A percentile compares a stretch with the other conserved stretches of the same genome.
Evolutionary conservation across 2,888 invertebrate species (phyloP).

Genomic region (Drosophila neoperkinsi): DNA sequence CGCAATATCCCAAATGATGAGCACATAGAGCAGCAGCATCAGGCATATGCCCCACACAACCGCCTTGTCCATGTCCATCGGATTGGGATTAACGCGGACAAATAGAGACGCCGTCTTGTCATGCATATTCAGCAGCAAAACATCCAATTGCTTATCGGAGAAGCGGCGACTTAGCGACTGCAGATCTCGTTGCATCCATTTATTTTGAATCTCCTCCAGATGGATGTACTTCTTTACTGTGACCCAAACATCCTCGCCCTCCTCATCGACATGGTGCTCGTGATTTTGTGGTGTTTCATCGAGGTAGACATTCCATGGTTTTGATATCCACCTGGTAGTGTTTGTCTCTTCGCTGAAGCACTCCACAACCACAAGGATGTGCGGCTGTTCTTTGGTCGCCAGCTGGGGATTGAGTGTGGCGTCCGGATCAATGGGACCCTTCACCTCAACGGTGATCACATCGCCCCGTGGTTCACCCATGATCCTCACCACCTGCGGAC

Average conservation of each 20-base stretch:
- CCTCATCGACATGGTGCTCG: background rate
- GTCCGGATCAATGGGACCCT: conserved; percentile 14
- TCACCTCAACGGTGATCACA: conserved; percentile 6
- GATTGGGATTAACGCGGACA: conserved; percentile 86
- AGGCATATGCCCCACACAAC: conserved; percentile 90
- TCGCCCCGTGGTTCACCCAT: background rate
- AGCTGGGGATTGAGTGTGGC: background rate
- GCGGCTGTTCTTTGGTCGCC: background rate
- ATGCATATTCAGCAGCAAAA: conserved; percentile 10
- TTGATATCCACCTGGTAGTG: conserved; percentile 10
- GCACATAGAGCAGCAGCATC: conserved; percentile 90
- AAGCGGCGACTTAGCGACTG: background rate
- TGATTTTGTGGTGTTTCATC: background rate
- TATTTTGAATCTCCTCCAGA: background rate
- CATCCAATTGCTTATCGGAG: background rate
- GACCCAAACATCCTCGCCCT: background rate
- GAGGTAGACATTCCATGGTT: conserved; percentile 6
- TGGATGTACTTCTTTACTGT: background rate
- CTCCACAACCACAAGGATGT: conserved; percentile 4
- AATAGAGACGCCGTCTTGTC: conserved; percentile 43
- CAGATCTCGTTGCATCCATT: background rate
- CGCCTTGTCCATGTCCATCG: conserved; percentile 88
- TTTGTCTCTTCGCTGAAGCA: background rate
- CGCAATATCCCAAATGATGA: conserved; percentile 91
- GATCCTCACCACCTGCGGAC: background rate